Evolutionary conservation across 2,888 invertebrate genomes (phyloP).

Genomic region (Acronicta leporina): DNA sequence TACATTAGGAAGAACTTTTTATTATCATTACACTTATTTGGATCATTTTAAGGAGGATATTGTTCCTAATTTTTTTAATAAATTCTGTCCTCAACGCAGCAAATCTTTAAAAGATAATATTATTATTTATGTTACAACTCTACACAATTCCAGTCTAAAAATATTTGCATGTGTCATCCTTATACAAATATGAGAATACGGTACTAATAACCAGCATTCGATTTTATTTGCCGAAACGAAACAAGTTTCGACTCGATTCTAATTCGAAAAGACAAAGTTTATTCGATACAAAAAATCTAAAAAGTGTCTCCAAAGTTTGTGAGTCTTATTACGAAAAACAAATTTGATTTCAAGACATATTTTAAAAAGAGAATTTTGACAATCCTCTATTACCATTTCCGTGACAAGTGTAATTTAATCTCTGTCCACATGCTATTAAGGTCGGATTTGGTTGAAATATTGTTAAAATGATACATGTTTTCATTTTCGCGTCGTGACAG

Average conservation of each 20-base stretch:
- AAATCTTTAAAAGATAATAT: too few species aligned
- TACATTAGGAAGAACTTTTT: too few species aligned
- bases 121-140: too few species aligned
- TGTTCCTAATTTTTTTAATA: too few species aligned
- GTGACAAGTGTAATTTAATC: constrained; percentile 48
- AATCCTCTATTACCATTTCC: constrained; percentile 57
- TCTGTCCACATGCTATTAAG: constrained; percentile 56
- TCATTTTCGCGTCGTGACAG: constrained; percentile 86
- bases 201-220: constrained; percentile 28
- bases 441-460: constrained; percentile 56
- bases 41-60: too few species aligned
- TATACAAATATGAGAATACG: constrained; percentile 18
- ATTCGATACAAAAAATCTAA: constrained; percentile 46
- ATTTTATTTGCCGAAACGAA: constrained; percentile 24
- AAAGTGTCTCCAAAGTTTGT: constrained; percentile 52
- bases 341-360: constrained; percentile 68
- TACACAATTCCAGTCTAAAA: too few species aligned
- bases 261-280: constrained; percentile 47
- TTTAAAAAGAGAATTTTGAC: constrained; percentile 62
- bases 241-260: constrained; percentile 16
- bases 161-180: constrained; percentile 5
- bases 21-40: too few species aligned
- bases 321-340: constrained; percentile 64
- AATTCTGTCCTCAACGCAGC: too few species aligned
- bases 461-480: constrained; percentile 81